Percentiles rank a stretch among this genome's conserved stretches.
These are phyloP conservation scores for Oncorhynchus keta DNA, from an alignment of 2,113 vertebrate species.

Conservation along the genomic window DNA sequence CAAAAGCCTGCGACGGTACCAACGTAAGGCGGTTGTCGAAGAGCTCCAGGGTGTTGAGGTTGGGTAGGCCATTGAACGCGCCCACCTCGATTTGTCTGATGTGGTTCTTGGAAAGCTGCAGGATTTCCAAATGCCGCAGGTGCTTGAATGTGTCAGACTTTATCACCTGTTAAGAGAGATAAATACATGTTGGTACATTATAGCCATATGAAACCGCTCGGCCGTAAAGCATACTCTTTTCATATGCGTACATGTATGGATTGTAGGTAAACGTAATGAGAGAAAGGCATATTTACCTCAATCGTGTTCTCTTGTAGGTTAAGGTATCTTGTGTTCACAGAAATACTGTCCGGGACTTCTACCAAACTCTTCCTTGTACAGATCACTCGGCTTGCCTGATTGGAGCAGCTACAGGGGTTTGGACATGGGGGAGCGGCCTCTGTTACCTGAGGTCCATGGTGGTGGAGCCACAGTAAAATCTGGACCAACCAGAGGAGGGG, in stretches of 20 bases:
- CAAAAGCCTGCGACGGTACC: constrained; percentile 93
- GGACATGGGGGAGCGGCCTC: constrained; percentile 82
- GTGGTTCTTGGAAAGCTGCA: constrained; percentile 94
- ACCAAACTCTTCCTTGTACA: constrained; percentile 88
- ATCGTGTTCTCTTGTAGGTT: constrained; percentile 96
- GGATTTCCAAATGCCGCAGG: constrained; percentile 93
- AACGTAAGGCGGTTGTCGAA: constrained; percentile 95
- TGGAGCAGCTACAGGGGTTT: constrained; percentile 86
- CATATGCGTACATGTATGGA: not conserved
- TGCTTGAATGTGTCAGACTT: constrained; percentile 96
- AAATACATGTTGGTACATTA: constrained; percentile 23
- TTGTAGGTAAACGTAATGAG: not conserved
- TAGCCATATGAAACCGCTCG: not conserved
- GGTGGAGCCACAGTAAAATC: constrained; percentile 72
- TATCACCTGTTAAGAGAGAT: constrained; percentile 76
- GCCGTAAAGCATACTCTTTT: not conserved
- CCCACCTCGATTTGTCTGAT: constrained; percentile 95
- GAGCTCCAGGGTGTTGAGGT: constrained; percentile 95
- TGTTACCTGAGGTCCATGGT: constrained; percentile 72
- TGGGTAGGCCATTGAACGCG: constrained; percentile 94
- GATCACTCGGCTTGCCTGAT: constrained; percentile 94
- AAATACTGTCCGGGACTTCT: constrained; percentile 88
- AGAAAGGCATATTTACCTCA: constrained; percentile 68
- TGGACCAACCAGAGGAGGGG: constrained; percentile 74
- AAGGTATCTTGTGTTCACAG: constrained; percentile 95